phyloP scores from a whole-genome alignment of 1,140 invertebrate species.

The Pararge aegeria region DNA sequence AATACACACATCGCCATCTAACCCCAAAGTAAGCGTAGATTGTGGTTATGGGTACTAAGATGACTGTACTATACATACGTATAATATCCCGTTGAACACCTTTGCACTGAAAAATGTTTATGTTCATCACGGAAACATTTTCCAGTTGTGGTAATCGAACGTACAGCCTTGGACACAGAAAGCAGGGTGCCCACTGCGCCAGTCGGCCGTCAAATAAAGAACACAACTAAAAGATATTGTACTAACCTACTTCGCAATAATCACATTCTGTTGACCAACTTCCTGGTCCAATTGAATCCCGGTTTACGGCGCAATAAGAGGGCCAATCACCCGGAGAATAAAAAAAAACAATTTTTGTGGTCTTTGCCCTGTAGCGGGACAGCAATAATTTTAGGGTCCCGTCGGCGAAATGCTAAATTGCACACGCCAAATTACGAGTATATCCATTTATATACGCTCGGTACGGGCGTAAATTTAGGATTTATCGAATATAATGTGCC shows the following conservation, averaged over 20 bases:
- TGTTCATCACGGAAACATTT: too few species aligned
- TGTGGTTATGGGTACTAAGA: too few species aligned
- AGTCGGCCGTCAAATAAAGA: too few species aligned
- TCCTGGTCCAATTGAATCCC: conserved; percentile 18
- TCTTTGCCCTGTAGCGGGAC: conserved; percentile 37
- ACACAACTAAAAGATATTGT: too few species aligned
- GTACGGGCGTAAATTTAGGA: conserved; percentile 14
- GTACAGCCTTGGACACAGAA: too few species aligned
- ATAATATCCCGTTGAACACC: too few species aligned
- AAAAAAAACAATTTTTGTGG: conserved; percentile 29
- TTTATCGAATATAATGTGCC: neutral
- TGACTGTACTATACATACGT: too few species aligned
- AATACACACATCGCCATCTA: too few species aligned
- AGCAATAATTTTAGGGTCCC: conserved; percentile 33
- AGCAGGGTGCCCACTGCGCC: too few species aligned
- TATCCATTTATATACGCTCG: conserved; percentile 23
- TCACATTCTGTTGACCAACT: conserved; percentile 4
- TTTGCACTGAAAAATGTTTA: too few species aligned
- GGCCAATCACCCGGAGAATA: conserved; percentile 31
- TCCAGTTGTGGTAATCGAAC: too few species aligned
- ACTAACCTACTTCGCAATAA: neutral
- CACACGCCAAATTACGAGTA: conserved; percentile 26
- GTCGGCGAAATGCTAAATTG: conserved; percentile 23
- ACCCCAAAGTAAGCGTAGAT: too few species aligned
- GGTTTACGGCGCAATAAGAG: conserved; percentile 22